Conservation (phyloP, 1,140 invertebrate species). For the Scaptomyza graminum region DNA sequence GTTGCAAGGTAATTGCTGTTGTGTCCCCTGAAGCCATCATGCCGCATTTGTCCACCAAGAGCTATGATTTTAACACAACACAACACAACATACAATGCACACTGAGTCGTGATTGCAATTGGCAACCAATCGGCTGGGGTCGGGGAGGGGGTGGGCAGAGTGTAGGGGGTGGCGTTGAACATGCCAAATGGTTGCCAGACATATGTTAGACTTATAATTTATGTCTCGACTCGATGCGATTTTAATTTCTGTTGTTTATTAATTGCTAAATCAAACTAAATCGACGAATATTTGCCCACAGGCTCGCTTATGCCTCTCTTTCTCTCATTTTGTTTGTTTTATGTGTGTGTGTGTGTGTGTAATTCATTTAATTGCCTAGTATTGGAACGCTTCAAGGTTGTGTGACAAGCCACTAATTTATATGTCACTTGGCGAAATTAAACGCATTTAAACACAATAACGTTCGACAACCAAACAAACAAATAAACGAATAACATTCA, state of each 20-base stretch:
- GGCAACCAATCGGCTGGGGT: conserved; percentile 33
- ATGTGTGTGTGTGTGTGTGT: conserved; percentile 35
- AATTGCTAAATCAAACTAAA: conserved; percentile 58
- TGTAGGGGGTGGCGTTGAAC: neutral
- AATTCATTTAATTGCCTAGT: conserved; percentile 79
- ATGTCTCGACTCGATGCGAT: conserved; percentile 67
- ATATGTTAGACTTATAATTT: conserved; percentile 79
- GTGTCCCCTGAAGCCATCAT: conserved; percentile 77
- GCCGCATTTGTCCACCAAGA: conserved; percentile 75
- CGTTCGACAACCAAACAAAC: conserved; percentile 50
- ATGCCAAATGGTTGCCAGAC: conserved; percentile 50
- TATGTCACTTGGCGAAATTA: conserved; percentile 74
- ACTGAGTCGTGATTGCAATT: conserved; percentile 73
- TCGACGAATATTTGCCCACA: conserved; percentile 51
- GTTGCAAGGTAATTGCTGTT: conserved; percentile 71
- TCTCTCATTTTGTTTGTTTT: conserved; percentile 53
- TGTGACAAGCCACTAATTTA: conserved; percentile 67
- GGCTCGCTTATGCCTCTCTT: conserved; percentile 1
- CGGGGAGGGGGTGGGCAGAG: neutral
- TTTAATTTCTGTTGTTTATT: conserved; percentile 69
- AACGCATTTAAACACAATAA: conserved; percentile 65
- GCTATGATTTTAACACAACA: conserved; percentile 67
- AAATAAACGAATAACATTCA: conserved; percentile 19
- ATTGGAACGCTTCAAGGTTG: conserved; percentile 66
- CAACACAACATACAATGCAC: conserved; percentile 14